Base-by-base conservation (phyloP, 2,797 vertebrate species). In the Merluccius polli region DNA sequence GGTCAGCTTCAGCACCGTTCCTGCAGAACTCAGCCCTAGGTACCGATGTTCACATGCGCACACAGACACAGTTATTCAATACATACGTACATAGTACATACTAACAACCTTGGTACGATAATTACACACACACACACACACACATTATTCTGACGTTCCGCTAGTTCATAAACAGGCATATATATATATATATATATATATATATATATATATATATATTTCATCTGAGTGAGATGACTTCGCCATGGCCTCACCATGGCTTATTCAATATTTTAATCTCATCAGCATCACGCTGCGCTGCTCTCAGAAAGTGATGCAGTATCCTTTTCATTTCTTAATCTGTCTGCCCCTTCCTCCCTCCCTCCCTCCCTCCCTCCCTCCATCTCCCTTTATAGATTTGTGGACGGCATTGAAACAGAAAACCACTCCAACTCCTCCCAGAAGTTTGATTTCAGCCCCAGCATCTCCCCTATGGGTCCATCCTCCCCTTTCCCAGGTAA, bases 401-500 rank as follows among this genome's bases (percentile, higher is more conserved):
- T 95, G 81, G 95, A 95, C 3, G 95, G 95, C 67, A 95, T 94
- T 16, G 95, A 95, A 87, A 94, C 93, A 0, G 94, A 95, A 77
- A 92, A 80, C 80, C 92, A 80, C 70, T 89, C 85, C 74, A 85
- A 78, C 27, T 90, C 87, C 0, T 88, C 89, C 0, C 94, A 91
- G 82, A 95, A 87, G 83, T 95, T 95, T 85, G 95, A 95, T 90
- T 95, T 95, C 84, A 93, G 85, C 77, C 84, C 92, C 68, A 90
- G 85, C 44, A 73, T 87, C 72, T 89, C 91, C 31, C 87, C 90
- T 27, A 83, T 81, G 71, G 87, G 77, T 2, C 80, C 90, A 0
- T 75, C 91, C 4, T 90, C 90, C n/a, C 88, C 90, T 0, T 84
- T 76, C 69, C 31, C 80, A 85, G 91, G 91, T 93, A 83, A 73